A percentile compares a stretch with the other conserved stretches of the same genome.
These are phyloP conservation scores for Scaptomyza reducta DNA, from an alignment of 2,888 invertebrate genomes.

Conservation along the genomic window DNA sequence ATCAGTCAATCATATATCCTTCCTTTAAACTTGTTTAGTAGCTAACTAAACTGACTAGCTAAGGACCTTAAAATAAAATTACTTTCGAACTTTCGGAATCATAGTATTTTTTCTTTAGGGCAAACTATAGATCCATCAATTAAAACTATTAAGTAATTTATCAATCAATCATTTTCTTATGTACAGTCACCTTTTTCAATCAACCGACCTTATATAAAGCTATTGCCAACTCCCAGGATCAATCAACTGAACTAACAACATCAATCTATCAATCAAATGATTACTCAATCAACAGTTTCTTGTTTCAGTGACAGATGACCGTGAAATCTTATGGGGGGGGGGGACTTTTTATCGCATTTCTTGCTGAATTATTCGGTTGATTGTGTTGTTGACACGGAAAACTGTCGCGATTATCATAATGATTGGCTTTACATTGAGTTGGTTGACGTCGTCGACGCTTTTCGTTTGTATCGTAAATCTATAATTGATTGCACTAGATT, in stretches of 20 bases:
- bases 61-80: background rate
- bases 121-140: background rate
- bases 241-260: background rate
- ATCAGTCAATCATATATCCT: background rate
- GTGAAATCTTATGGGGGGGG: slow-evolving; percentile 29
- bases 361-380: slow-evolving; percentile 14
- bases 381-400: slow-evolving; percentile 54
- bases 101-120: too few species aligned
- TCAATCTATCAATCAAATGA: background rate
- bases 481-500: slow-evolving; percentile 58
- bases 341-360: slow-evolving; percentile 5
- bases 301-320: slow-evolving; percentile 26
- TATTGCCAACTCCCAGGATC: background rate
- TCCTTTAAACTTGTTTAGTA: too few species aligned
- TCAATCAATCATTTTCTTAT: background rate
- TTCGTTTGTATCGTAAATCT: slow-evolving; percentile 32
- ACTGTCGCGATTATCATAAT: slow-evolving; percentile 54
- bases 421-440: slow-evolving; percentile 30
- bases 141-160: background rate
- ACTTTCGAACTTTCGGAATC: too few species aligned
- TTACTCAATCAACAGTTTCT: background rate
- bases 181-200: too few species aligned
- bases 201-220: too few species aligned
- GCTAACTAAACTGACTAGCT: too few species aligned
- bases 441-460: slow-evolving; percentile 20